Evolutionary conservation across 2,888 invertebrate species (phyloP), one percentile per base, ranked within the genome.

Genomic region (Maniola hyperantus): DNA sequence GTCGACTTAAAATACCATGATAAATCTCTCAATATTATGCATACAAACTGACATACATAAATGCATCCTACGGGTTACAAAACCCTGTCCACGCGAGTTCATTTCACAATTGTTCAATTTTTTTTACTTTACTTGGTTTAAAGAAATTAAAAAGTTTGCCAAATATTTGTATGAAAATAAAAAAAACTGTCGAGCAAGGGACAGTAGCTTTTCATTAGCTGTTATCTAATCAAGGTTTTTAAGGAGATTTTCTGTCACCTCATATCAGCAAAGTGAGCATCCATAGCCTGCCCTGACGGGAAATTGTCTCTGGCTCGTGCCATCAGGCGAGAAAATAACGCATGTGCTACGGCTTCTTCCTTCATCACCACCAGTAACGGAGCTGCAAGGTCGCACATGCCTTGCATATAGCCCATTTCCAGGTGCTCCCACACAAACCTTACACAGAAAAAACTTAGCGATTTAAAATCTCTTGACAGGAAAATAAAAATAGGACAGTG

Each of bases 351-450:
- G 0, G 97, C 96, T 86, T 99, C 99, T 83, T 99, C 98, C 79
- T 97, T 96, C 90, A 98, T 96, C 79, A 97, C 96, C 15, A 99
- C 98, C 20, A 99, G 93, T 1, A 99, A 91, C 0, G 98, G 99
- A 0, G 99, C 99, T 0, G 96, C 97, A 68, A 99, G 93, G 89
- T 99, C 99, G 85, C 99, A 99, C 99, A 99, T 99, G 77, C 99
- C 99, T 87, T 99, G 99, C 94, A 99, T 97, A 90, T 99, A 99
- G 11, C 99, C 99, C 46, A 96, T 95, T 59, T 98, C 98, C 74
- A 99, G 89, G 83, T 99, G 97, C 82, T 98, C 97, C 97, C 98
- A 99, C 2, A 99, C 98, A 86, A 98, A 99, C n/a, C 97, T 97
- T 2, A 81, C 2, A 48, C 2, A 18, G 18, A 4, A 51, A 26